Conservation (phyloP, 2,113 vertebrate species). For the Platichthys stellatus region DNA sequence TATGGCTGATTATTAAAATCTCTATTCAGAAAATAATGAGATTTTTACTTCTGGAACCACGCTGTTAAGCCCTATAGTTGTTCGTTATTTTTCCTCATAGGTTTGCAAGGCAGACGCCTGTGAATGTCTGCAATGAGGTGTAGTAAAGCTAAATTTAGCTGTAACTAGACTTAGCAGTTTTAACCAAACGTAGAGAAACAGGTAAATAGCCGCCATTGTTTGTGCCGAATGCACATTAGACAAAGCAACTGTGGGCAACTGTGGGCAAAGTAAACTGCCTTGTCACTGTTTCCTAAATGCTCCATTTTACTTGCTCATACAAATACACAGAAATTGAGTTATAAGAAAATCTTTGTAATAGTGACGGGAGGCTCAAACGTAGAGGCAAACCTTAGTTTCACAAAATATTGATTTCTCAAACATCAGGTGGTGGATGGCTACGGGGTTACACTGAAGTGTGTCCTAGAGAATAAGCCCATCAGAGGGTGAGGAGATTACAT, state of each 20-base stretch:
- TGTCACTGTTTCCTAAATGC: too few relatives aligned
- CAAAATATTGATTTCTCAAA: background rate
- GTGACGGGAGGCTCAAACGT: too few relatives aligned
- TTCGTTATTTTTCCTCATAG: background rate
- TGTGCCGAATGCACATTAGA: background rate
- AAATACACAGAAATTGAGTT: background rate
- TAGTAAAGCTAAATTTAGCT: too few relatives aligned
- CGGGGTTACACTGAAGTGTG: constrained; percentile 16
- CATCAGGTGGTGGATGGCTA: background rate
- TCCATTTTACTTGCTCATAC: background rate
- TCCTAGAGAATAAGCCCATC: constrained; percentile 24
- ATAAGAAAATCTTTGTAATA: too few relatives aligned
- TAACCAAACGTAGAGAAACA: background rate
- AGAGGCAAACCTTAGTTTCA: background rate
- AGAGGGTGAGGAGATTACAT: constrained; percentile 34
- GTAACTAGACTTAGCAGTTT: background rate
- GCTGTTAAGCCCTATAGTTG: background rate
- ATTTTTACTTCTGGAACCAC: background rate
- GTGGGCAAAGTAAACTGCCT: too few relatives aligned
- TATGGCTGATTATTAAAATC: too few relatives aligned
- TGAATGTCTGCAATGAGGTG: too few relatives aligned
- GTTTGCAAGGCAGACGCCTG: too few relatives aligned
- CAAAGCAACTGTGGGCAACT: background rate
- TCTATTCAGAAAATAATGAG: too few relatives aligned
- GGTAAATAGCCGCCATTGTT: too few relatives aligned